Evolutionary conservation across 2,888 invertebrate genomes (phyloP).

Genomic region (Pandemis corylana): DNA sequence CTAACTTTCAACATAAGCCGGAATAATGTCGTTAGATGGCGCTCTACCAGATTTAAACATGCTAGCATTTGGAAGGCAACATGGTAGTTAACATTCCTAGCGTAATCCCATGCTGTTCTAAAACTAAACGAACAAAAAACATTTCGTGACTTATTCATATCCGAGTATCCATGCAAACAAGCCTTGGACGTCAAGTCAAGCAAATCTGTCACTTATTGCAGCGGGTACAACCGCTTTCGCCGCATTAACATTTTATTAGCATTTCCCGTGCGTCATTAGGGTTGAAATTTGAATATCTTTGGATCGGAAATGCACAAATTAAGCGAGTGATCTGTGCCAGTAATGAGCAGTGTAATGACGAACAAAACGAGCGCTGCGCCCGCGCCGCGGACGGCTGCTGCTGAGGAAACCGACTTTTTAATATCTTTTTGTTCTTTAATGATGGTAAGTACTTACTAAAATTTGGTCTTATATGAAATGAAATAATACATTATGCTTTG

Average conservation of each 20-base stretch:
- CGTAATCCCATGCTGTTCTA: slow-evolving; percentile 33
- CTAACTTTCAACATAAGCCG: too few relatives aligned
- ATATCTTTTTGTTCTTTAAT: background rate
- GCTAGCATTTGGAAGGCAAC: too few relatives aligned
- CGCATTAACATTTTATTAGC: slow-evolving; percentile 84
- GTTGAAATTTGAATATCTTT: slow-evolving; percentile 83
- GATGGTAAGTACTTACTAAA: too few relatives aligned
- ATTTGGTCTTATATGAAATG: too few relatives aligned
- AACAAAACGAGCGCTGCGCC: slow-evolving; percentile 83
- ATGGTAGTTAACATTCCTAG: slow-evolving; percentile 36
- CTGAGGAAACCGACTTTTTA: slow-evolving; percentile 59
- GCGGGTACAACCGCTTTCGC: slow-evolving; percentile 74
- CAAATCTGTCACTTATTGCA: slow-evolving; percentile 84
- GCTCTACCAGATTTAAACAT: too few relatives aligned
- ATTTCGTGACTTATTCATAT: slow-evolving; percentile 80
- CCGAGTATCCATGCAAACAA: slow-evolving; percentile 70
- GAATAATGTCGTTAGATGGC: too few relatives aligned
- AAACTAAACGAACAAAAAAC: slow-evolving; percentile 66
- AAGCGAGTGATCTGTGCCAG: slow-evolving; percentile 82
- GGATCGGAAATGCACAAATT: slow-evolving; percentile 85
- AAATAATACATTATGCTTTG: too few relatives aligned
- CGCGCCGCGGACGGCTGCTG: slow-evolving; percentile 51
- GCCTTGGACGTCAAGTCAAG: slow-evolving; percentile 73
- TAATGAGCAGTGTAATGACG: slow-evolving; percentile 84
- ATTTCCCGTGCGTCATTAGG: slow-evolving; percentile 82